phyloP scores from a whole-genome alignment of 2,888 invertebrate species.

The Neoitamus cyanurus region DNA sequence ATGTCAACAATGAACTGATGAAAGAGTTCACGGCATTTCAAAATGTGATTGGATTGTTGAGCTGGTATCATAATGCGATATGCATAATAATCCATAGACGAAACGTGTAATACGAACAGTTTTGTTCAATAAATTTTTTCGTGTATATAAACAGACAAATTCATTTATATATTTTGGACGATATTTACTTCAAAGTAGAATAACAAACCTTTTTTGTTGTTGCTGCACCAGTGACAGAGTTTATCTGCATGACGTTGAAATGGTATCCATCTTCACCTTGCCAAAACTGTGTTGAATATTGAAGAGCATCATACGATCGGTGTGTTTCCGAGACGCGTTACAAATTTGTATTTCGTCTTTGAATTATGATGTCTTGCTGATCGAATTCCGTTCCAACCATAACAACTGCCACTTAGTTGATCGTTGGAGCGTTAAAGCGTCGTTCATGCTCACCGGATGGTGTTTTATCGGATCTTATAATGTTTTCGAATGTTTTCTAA shows the following conservation, averaged over 20 bases:
- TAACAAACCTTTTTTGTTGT: too few species aligned
- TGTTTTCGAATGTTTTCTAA: conserved; percentile 32
- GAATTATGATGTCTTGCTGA: conserved; percentile 56
- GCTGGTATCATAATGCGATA: conserved; percentile 54
- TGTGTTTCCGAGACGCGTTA: conserved; percentile 55
- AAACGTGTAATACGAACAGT: conserved; percentile 15
- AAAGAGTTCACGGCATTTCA: conserved; percentile 56
- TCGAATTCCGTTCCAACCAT: conserved; percentile 56
- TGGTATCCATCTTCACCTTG: too few species aligned
- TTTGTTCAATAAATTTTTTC: not conserved
- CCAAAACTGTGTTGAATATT: too few species aligned
- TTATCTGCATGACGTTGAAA: too few species aligned
- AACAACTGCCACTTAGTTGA: conserved; percentile 59
- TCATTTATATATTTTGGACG: conserved; percentile 56
- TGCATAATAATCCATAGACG: conserved; percentile 43
- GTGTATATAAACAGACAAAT: conserved; percentile 8
- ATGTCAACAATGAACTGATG: conserved; percentile 61
- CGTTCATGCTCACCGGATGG: conserved; percentile 58
- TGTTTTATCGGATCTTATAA: conserved; percentile 60
- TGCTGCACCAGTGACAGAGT: too few species aligned
- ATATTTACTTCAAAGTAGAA: too few species aligned
- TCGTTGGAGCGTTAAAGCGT: conserved; percentile 60
- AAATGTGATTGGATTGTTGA: conserved; percentile 52
- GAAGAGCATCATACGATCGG: conserved; percentile 60
- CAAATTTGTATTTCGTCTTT: conserved; percentile 52